Evolutionary conservation across 2,113 vertebrate genomes (phyloP).

Genomic region (Mungos mungo): DNA sequence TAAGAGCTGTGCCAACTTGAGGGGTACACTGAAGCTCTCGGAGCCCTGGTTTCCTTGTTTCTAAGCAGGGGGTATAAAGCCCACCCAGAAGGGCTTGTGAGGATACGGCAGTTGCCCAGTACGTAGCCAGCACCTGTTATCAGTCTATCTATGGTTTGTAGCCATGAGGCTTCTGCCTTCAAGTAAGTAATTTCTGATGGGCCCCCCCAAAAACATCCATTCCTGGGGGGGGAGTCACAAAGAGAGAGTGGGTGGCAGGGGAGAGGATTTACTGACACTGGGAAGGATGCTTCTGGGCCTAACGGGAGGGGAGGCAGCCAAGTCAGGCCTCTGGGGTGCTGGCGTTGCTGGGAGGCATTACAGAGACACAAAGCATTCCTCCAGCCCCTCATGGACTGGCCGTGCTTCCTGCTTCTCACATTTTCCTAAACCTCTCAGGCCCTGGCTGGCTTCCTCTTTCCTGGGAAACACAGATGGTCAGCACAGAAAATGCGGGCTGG

Average conservation of each 20-base stretch:
- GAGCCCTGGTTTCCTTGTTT: neutral
- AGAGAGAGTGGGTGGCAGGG: neutral
- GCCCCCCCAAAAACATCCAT: neutral
- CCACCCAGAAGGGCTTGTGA: neutral
- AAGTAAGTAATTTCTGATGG: neutral
- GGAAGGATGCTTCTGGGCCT: neutral
- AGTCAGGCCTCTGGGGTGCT: neutral
- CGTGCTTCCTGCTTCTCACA: neutral
- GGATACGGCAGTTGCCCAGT: neutral
- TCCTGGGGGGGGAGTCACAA: neutral
- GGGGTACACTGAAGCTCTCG: neutral
- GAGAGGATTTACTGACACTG: neutral
- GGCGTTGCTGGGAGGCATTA: constrained; percentile 57
- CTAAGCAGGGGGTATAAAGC: neutral
- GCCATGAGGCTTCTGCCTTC: neutral
- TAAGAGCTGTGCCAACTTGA: neutral
- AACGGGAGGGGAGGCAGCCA: neutral
- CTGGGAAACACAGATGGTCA: constrained; percentile 67
- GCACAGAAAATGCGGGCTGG: constrained; percentile 46
- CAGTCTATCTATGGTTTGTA: neutral
- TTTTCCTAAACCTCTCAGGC: constrained; percentile 33
- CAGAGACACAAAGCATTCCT: constrained; percentile 34
- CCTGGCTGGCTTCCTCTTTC: constrained; percentile 54
- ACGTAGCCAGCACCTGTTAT: rapidly evolving
- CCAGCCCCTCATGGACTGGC: neutral